Evolutionary conservation across 2,888 invertebrate species (phyloP), one percentile per base, ranked within the genome.

Genomic region (Argyresthia goedartella): DNA sequence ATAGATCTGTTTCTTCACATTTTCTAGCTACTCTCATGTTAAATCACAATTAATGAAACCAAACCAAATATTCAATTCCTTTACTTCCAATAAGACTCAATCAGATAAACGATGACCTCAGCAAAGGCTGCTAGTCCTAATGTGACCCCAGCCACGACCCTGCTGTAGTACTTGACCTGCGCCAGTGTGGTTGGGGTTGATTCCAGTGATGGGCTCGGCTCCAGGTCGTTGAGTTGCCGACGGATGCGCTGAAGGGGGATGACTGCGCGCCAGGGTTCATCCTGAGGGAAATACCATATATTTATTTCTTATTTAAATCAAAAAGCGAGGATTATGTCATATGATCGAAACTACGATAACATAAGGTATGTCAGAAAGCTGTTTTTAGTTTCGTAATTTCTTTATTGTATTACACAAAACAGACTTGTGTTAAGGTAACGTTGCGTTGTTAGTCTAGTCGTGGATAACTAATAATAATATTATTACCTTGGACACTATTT

Each of bases 41-140:
- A 8, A 42, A 8, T 42, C 4, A 8, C 8, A 25, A 25, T 25
- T 25, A 25, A 25, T 13, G n/a, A 7, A 44, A 16, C 14, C 14
- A 14, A 14, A 8, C 44, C 16, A 14, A 15, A 44, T 3, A 44
- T 15, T 44, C 44, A 44, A 44, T 9, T 15, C 6, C 2, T 25
- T 25, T 25, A 25, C 25, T 25, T 25, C 25, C 15, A 67, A 35
- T 66, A 75, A 11, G 54, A 57, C 34, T 81, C 81, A 9, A 77
- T 52, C 0, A 78, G 7, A 53, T 78, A 82, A 0, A 80, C 53
- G 1, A 72, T 57, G 1, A 82, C 67, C 54, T 85, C 84, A 0
- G 77, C 58, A 0, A 72, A 33, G 0, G 80, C 77, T 0, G 81
- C 74, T 0, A 75, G 0, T 0, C 65, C 65, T 0, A 85, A 61